Evolutionary conservation across 2,797 vertebrate genomes (phyloP).

Genomic region (Xiphophorus birchmanni): DNA sequence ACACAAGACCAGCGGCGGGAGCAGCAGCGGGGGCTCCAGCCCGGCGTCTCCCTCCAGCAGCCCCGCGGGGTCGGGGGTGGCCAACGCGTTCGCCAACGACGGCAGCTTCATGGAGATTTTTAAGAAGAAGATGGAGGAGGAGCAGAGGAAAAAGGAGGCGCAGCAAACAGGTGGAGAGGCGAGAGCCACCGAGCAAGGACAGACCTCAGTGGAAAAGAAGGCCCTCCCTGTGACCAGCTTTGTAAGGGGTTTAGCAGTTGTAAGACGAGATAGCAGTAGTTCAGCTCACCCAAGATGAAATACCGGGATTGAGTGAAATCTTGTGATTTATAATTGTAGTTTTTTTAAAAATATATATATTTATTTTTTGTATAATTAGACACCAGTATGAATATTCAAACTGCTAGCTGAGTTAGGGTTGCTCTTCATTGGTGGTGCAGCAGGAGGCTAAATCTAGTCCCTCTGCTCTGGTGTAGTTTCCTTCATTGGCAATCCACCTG

Average conservation of each 20-base stretch:
- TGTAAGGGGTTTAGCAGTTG: slow-evolving; percentile 86
- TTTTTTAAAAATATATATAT: too few relatives aligned
- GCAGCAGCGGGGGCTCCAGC: slow-evolving; percentile 71
- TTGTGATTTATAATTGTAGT: slow-evolving; percentile 10
- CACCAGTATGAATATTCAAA: slow-evolving; percentile 1
- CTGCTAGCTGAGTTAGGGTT: slow-evolving; percentile 41
- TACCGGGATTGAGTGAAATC: slow-evolving; percentile 23
- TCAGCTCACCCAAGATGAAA: slow-evolving; percentile 27
- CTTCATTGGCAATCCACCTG: slow-evolving; percentile 83
- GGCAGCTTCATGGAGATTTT: slow-evolving; percentile 97
- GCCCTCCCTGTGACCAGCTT: slow-evolving; percentile 81
- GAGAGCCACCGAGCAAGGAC: slow-evolving; percentile 71
- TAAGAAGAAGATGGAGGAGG: slow-evolving; percentile 94
- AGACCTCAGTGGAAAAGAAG: slow-evolving; percentile 79
- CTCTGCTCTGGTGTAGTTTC: slow-evolving; percentile 85
- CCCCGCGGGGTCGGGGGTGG: slow-evolving; percentile 49
- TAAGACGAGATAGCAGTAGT: slow-evolving; percentile 69
- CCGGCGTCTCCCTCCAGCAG: slow-evolving; percentile 68
- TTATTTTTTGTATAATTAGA: not conserved
- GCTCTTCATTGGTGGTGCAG: slow-evolving; percentile 59
- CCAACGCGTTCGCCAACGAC: slow-evolving; percentile 93
- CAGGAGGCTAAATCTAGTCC: slow-evolving; percentile 72
- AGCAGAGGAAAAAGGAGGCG: slow-evolving; percentile 83
- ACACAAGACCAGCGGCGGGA: slow-evolving; percentile 30
- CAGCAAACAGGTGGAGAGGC: slow-evolving; percentile 74